These are phyloP conservation scores for Abrostola tripartita DNA, from an alignment of 2,888 invertebrate species.

Conservation along the genomic window DNA sequence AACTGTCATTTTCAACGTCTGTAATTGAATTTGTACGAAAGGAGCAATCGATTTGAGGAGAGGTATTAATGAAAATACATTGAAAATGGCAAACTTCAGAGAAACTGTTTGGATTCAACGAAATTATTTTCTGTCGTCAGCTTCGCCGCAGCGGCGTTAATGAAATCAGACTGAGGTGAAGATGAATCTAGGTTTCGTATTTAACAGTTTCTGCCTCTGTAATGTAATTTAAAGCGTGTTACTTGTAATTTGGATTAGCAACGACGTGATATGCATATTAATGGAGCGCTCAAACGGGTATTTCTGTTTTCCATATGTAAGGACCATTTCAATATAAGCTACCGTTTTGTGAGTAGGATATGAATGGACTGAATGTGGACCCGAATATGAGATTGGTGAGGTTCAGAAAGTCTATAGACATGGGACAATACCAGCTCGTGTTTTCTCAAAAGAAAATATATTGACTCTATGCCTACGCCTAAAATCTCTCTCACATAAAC, in stretches of 20 bases:
- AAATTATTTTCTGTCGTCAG: conserved; percentile 12
- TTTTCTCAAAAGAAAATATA: too few species aligned
- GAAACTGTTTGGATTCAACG: background rate
- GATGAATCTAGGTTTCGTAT: conserved; percentile 22
- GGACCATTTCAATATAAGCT: background rate
- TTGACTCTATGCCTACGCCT: too few species aligned
- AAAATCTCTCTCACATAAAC: too few species aligned
- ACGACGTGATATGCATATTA: conserved; percentile 22
- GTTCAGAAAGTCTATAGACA: background rate
- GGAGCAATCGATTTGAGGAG: conserved; percentile 19
- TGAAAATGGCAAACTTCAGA: conserved; percentile 8
- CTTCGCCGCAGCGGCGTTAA: conserved; percentile 1
- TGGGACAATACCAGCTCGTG: too few species aligned
- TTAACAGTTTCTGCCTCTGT: background rate
- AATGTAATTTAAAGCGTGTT: conserved; percentile 10
- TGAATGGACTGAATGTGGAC: background rate
- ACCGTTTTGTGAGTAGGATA: background rate
- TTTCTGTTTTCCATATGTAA: background rate
- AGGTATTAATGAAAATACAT: conserved; percentile 22
- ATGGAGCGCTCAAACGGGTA: conserved; percentile 1
- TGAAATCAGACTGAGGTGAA: conserved; percentile 10
- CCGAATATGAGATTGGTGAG: background rate
- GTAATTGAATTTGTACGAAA: conserved; percentile 18
- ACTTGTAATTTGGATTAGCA: conserved; percentile 14
- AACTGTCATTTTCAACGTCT: conserved; percentile 10